Evolutionary conservation across 2,797 vertebrate species (phyloP).

Genomic region (Ambastaia sidthimunki): DNA sequence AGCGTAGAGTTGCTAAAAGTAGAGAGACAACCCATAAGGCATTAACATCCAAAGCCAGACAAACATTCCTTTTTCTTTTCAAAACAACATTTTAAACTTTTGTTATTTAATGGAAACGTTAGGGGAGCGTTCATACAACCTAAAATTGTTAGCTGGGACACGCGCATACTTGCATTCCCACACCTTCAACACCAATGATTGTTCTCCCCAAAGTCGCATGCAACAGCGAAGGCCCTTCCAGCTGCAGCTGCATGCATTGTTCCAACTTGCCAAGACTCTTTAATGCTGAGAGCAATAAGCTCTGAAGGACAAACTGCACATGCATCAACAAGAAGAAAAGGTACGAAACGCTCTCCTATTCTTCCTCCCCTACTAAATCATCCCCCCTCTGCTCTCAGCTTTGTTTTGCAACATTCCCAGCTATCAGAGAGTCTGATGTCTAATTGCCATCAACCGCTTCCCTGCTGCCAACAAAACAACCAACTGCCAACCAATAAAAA

Average conservation of each 20-base stretch:
- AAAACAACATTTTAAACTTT: too few species aligned
- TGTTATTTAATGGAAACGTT: too few species aligned
- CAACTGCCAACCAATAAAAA: slow-evolving; percentile 43
- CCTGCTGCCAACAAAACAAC: slow-evolving; percentile 72
- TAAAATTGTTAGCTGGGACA: background rate
- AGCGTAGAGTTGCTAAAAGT: slow-evolving; percentile 95
- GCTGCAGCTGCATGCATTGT: slow-evolving; percentile 81
- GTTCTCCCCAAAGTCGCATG: slow-evolving; percentile 70
- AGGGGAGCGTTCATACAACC: too few species aligned
- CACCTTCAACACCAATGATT: slow-evolving; percentile 68
- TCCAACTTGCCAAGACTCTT: slow-evolving; percentile 82
- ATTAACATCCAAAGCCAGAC: slow-evolving; percentile 78
- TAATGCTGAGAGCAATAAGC: slow-evolving; percentile 80
- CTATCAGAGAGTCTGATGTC: slow-evolving; percentile 70
- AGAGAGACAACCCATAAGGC: slow-evolving; percentile 71
- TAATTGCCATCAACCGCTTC: slow-evolving; percentile 75
- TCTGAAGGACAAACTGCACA: slow-evolving; percentile 82
- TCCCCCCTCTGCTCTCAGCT: slow-evolving; percentile 60
- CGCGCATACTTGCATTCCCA: slow-evolving; percentile 61
- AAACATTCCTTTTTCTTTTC: too few species aligned
- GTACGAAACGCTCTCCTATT: slow-evolving; percentile 56
- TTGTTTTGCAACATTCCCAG: slow-evolving; percentile 75
- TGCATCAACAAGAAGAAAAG: slow-evolving; percentile 71
- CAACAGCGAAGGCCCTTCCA: slow-evolving; percentile 74
- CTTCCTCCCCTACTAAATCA: slow-evolving; percentile 18